Evolutionary conservation across 1,140 invertebrate genomes (phyloP).

Genomic region (Episyrphus balteatus): DNA sequence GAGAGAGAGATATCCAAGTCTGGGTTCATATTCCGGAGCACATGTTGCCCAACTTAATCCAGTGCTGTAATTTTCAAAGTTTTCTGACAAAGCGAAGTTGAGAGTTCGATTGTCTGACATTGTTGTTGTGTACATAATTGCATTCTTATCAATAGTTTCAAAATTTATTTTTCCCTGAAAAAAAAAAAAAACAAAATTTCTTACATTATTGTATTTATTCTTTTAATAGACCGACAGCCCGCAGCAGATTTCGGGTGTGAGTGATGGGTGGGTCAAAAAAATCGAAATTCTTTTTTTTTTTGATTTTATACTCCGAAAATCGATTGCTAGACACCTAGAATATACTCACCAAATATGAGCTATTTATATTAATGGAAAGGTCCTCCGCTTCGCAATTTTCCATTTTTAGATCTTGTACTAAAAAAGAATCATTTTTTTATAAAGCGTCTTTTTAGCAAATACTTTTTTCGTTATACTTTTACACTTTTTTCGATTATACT

Average conservation of each 20-base stretch:
- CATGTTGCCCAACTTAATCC: constrained; percentile 28
- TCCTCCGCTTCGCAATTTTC: no score
- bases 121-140: constrained; percentile 14
- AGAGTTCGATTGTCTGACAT: constrained; percentile 6
- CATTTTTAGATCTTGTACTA: background rate
- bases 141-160: constrained; percentile 10
- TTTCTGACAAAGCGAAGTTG: constrained; percentile 28
- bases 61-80: constrained; percentile 18
- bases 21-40: constrained; percentile 19
- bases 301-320: no score
- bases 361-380: no score
- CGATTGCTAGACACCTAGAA: no score
- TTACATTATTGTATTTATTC: no score
- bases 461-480: background rate
- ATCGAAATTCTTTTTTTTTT: no score
- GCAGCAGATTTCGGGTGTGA: no score
- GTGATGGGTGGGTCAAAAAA: no score
- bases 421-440: background rate
- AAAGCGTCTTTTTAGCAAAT: background rate
- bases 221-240: no score
- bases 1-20: constrained; percentile 26
- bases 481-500: no score
- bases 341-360: no score
- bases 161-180: constrained; percentile 17
- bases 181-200: no score